Percentiles rank a stretch among this genome's conserved stretches.
Conservation (phyloP, 2,797 vertebrate species). For the Oryzias dopingdopingensis region DNA sequence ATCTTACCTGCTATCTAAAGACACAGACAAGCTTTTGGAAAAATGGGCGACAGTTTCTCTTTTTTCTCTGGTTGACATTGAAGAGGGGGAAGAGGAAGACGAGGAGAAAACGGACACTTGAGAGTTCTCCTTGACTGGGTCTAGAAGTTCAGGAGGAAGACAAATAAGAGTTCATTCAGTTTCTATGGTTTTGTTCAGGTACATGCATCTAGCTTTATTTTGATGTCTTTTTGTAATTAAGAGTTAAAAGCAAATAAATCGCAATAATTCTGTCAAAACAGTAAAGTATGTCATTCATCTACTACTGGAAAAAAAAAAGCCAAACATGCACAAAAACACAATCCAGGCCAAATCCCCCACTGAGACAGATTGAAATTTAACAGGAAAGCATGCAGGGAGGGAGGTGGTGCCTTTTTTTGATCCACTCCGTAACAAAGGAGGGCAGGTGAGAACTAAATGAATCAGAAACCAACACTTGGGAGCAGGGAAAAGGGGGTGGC, state of each 20-base stretch:
- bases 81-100: slow-evolving; percentile 68
- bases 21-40: slow-evolving; percentile 80
- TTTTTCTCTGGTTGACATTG: slow-evolving; percentile 64
- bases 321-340: slow-evolving; percentile 33
- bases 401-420: slow-evolving; percentile 39
- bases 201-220: slow-evolving; percentile 22
- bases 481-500: neutral
- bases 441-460: slow-evolving; percentile 49
- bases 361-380: slow-evolving; percentile 66
- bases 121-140: slow-evolving; percentile 74
- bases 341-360: slow-evolving; percentile 49
- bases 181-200: slow-evolving; percentile 14
- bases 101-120: slow-evolving; percentile 54
- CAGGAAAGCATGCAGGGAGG: slow-evolving; percentile 11
- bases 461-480: slow-evolving; percentile 39
- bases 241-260: too few relatives aligned
- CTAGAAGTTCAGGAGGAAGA: slow-evolving; percentile 58
- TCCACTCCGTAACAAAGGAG: slow-evolving; percentile 44
- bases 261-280: too few relatives aligned
- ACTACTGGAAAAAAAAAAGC: slow-evolving; percentile 8
- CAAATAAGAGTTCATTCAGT: slow-evolving; percentile 14
- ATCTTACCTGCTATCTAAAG: slow-evolving; percentile 81
- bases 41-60: slow-evolving; percentile 74
- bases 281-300: neutral
- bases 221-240: slow-evolving; percentile 22